Percentiles rank a stretch among this genome's conserved stretches.
phyloP scores from a whole-genome alignment of 2,888 invertebrate species.

The Acronicta psi region DNA sequence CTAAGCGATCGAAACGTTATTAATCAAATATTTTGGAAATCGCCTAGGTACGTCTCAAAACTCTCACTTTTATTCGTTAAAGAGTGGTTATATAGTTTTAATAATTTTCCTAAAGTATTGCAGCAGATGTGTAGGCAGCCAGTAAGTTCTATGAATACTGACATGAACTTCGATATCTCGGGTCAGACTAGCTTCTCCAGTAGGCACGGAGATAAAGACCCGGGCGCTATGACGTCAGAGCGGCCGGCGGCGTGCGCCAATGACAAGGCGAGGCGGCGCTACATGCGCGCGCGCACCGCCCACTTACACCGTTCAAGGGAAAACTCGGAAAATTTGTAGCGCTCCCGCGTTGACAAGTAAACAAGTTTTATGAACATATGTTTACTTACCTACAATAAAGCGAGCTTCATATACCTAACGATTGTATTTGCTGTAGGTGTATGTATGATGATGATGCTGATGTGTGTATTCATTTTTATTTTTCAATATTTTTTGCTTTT shows the following conservation, averaged over 20 bases:
- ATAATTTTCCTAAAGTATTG: background rate
- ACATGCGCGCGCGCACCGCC: slow-evolving; percentile 78
- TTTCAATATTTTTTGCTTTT: no score
- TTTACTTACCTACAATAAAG: background rate
- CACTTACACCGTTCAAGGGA: slow-evolving; percentile 69
- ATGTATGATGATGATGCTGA: no score
- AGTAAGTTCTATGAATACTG: slow-evolving; percentile 26
- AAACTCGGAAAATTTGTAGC: slow-evolving; percentile 77
- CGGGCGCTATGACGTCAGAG: slow-evolving; percentile 84
- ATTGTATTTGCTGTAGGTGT: no score
- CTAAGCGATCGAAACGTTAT: background rate
- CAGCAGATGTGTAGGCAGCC: slow-evolving; percentile 21
- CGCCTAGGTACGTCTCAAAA: no score
- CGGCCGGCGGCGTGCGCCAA: slow-evolving; percentile 79
- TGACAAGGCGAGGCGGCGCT: slow-evolving; percentile 80
- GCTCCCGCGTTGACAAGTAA: slow-evolving; percentile 14
- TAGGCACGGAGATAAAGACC: slow-evolving; percentile 72
- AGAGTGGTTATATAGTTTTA: no score
- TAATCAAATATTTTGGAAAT: no score
- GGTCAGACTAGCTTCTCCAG: slow-evolving; percentile 63
- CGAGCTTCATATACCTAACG: no score
- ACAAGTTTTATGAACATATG: slow-evolving; percentile 7
- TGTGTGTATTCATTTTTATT: no score
- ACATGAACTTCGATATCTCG: slow-evolving; percentile 56
- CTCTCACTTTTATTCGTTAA: no score